Evolutionary conservation across 1,140 invertebrate species (phyloP), one percentile per base, ranked within the genome.

Genomic region (Campoletis sonorensis): DNA sequence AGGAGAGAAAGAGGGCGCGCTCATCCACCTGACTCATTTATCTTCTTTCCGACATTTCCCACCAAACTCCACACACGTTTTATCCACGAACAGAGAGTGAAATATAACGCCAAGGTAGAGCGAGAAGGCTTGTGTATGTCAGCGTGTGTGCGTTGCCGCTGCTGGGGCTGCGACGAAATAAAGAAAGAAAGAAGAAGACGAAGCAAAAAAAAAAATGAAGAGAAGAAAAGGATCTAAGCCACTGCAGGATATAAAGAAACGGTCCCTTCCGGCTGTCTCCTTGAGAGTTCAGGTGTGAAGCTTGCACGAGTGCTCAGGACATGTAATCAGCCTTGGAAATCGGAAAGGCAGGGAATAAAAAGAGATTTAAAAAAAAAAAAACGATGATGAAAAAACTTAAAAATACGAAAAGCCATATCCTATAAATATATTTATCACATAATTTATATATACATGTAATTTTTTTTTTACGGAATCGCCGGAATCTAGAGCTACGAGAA

Each of bases 21-120:
- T 78, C 76, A 78, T 78, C 76, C 76, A 78, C 76, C 76, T 78
- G 76, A 78, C 76, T 78, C 76, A 78, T 78, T 78, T 78, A 78
- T 78, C 76, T 78, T 78, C 76, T 64, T 78, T 67, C 76, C 76
- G 76, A 78, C 76, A 78, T 78, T 78, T 78, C 76, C 76, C 76
- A 78, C 76, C 76, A 16, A 78, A 78, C 76, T 78, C 67, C 76
- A 78, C 76, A 78, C 76, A 78, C 76, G 76, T 78, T 78, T 78
- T 78, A 78, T 78, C 76, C 76, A 51, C 58, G 37, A 33, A 58
- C 76, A 26, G 76, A 67, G 61, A 78, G 61, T 78, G 76, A 78
- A 78, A 78, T 78, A 78, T 78, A 78, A 67, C 61, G 54, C 58
- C 27, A 33, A 45, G 21, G n/a, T 10, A 78, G 67, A 33, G 67